A percentile compares a stretch with the other conserved stretches of the same genome.
Evolutionary conservation across 2,888 invertebrate species (phyloP).

Genomic region (Timandra comae): DNA sequence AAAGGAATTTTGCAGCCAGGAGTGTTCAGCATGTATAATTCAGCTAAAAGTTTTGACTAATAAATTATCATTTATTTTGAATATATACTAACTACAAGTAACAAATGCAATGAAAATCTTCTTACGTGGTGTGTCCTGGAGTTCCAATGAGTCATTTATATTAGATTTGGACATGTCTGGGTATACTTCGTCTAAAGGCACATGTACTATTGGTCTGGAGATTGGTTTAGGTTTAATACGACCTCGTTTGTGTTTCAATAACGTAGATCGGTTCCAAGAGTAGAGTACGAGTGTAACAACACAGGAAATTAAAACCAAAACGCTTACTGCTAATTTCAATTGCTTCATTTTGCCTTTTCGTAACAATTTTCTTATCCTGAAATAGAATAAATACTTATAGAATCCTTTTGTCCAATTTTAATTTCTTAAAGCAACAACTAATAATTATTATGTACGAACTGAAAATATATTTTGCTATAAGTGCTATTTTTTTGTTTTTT

Average conservation of each 20-base stretch:
- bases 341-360: conserved; percentile 39
- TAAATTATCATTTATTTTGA: too few relatives aligned
- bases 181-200: conserved; percentile 35
- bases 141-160: conserved; percentile 33
- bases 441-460: too few relatives aligned
- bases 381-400: conserved; percentile 17
- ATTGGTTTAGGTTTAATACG: conserved; percentile 6
- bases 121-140: too few relatives aligned
- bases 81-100: too few relatives aligned
- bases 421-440: too few relatives aligned
- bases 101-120: too few relatives aligned
- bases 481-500: too few relatives aligned
- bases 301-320: conserved; percentile 26
- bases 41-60: too few relatives aligned
- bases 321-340: conserved; percentile 30
- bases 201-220: conserved; percentile 34
- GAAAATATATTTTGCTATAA: too few relatives aligned
- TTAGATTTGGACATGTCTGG: conserved; percentile 22
- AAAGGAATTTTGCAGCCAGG: conserved; percentile 56
- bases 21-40: conserved; percentile 43
- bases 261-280: conserved; percentile 31
- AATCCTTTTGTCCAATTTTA: neutral
- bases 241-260: neutral
- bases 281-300: conserved; percentile 35
- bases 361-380: conserved; percentile 39